Evolutionary conservation across 92 coral and sea anemone genomes (phyloP).

Genomic region (Phenganax stokvisi): DNA sequence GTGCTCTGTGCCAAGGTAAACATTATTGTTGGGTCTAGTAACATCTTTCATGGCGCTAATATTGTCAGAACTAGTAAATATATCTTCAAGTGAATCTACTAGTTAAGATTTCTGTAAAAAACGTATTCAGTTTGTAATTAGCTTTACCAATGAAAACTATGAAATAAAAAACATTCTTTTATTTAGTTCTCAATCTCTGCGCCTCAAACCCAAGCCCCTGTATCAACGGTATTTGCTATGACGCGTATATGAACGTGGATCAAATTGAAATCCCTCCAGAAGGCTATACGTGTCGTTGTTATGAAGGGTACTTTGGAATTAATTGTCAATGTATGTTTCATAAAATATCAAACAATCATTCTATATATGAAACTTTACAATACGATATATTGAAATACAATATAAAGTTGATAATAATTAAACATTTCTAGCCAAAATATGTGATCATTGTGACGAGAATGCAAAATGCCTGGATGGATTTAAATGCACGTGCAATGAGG

Average conservation of each 20-base stretch:
- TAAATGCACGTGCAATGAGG: slow-evolving; percentile 27
- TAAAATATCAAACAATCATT: too few relatives aligned
- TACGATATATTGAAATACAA: too few relatives aligned
- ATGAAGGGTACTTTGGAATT: slow-evolving; percentile 75
- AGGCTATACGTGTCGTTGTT: slow-evolving; percentile 78
- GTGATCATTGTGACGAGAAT: slow-evolving; percentile 37
- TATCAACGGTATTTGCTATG: slow-evolving; percentile 33
- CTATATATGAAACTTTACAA: too few relatives aligned
- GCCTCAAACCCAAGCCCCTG: slow-evolving; percentile 36
- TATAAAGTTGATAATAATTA: neutral
- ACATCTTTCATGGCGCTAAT: too few relatives aligned
- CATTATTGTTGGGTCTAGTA: neutral
- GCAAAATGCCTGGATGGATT: slow-evolving; percentile 27
- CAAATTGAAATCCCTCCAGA: slow-evolving; percentile 37
- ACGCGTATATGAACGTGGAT: slow-evolving; percentile 26
- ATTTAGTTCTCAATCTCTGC: slow-evolving; percentile 31
- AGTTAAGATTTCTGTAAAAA: too few relatives aligned
- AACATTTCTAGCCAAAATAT: slow-evolving; percentile 61
- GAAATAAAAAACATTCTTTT: neutral
- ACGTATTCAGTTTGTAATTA: too few relatives aligned
- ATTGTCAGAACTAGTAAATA: too few relatives aligned
- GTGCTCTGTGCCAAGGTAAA: slow-evolving; percentile 29
- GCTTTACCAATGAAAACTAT: too few relatives aligned
- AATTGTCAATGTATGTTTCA: slow-evolving; percentile 68
- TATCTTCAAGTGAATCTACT: too few relatives aligned